A percentile compares a stretch with the other conserved stretches of the same genome.
These are phyloP conservation scores for Neofelis nebulosa DNA, from an alignment of 2,113 vertebrate genomes.

Conservation along the genomic window DNA sequence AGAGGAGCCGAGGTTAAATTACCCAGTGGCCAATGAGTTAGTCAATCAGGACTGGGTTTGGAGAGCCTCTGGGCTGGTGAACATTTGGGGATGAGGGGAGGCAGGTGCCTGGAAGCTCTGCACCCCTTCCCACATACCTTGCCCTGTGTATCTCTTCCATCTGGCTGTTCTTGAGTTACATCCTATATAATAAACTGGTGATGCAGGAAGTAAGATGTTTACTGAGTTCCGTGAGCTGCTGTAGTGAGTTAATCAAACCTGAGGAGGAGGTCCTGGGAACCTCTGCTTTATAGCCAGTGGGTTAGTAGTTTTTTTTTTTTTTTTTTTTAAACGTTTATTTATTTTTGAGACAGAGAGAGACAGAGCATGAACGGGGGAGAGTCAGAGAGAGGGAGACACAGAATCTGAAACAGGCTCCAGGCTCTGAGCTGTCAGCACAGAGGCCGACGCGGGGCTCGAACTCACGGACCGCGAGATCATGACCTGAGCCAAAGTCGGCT, in stretches of 20 bases:
- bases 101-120: background rate
- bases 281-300: background rate
- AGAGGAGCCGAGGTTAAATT: background rate
- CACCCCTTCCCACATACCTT: background rate
- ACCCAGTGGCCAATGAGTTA: background rate
- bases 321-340: no score
- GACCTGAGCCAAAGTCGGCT: no score
- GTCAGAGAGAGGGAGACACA: no score
- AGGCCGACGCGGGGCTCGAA: no score
- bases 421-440: no score
- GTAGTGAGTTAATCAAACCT: background rate
- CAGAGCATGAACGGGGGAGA: no score
- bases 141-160: background rate
- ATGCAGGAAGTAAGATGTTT: background rate
- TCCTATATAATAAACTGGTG: background rate
- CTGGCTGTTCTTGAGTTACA: background rate
- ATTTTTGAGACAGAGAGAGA: no score
- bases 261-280: background rate
- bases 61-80: background rate
- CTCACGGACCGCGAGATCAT: no score
- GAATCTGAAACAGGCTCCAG: no score
- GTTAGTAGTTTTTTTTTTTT: background rate
- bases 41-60: background rate
- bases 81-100: background rate
- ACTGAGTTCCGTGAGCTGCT: background rate